Base-by-base conservation (phyloP, 2,797 vertebrate species). In the Poecilia wingei region DNA sequence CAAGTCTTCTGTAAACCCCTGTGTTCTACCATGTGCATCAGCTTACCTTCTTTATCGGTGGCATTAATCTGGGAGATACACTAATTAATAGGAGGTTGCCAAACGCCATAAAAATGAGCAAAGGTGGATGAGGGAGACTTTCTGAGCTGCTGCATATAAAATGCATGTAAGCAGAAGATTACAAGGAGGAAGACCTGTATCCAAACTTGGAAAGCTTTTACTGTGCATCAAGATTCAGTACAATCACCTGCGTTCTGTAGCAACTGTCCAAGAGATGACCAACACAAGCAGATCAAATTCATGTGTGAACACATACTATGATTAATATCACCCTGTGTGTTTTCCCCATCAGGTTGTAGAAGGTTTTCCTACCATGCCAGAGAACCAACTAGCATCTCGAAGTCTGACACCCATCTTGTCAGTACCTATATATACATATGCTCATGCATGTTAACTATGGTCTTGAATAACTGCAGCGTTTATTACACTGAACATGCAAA, bases 361-460 rank as follows among this genome's bases (percentile, higher is more conserved):
- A 88, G 70, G 45, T 76, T 31, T 79, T 74, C 79, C 79, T 59
- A 84, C 89, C 88, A 86, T 16, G 47, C 85, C 80, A 86, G 83
- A 89, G 83, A 93, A 81, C 87, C 91, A 93, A 93, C 94, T 93
- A 94, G 84, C 12, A 2, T 78, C 76, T 61, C 80, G 85, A 89
- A 86, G 51, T 86, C 89, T 92, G 91, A 94, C 88, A 84, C 82
- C 71, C 61, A n/a, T 77, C 86, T 89, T 49, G 43, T 89, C 89
- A 84, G 83, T 78, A 80, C 68, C 79, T 25, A 22, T 53, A 53
- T 53, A 9, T 25, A 25, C 28, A 84, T 82, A 18, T 75, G 84
- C 86, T 91, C 86, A 91, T 87, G 91, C 85, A 93, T 94, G 91
- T 91, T 93, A 92, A 93, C 91, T 89, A 77, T 75, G 74, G 87